Evolutionary conservation across 2,888 invertebrate species (phyloP), one percentile per base, ranked within the genome.

Genomic region (Dynastes grantii): DNA sequence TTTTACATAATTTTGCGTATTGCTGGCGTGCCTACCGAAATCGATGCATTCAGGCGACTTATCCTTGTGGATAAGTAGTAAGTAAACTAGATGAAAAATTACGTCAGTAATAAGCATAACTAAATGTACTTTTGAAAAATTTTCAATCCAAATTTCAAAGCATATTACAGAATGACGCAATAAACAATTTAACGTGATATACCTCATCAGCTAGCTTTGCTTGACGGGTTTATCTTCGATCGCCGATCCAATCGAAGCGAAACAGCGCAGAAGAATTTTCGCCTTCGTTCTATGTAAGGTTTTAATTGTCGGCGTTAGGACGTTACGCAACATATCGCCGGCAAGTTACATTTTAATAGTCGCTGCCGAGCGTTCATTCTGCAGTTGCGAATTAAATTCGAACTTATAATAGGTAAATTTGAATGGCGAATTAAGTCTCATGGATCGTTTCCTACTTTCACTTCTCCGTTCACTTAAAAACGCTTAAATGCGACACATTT

Each of bases 401-500:
- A 70, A 77, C 53, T 37, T 61, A 45, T 68, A 77, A 77, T 55
- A 63, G 77, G 40, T 77, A 77, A 77, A 63, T 77, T 77, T 70
- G 70, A 77, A 77, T 77, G 77, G 77, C 61, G 77, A 80, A 76
- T 78, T 80, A 70, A 70, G 49, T 78, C 76, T 73, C 78, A 76
- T 63, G 55, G 77, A 67, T 75, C 67, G 63, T 76, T 78, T 78
- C 75, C 77, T 78, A 77, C 80, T 80, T 80, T 80, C 80, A 80
- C 80, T 80, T 80, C 53, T 73, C 65, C 77, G 63, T 76, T 70
- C 75, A 71, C 71, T 71, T 32, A 16, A 55, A 45, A 49, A 16
- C 37, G 58, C 16, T 49, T 32, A 71, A 16, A 22, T 49, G 16
- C 29, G 22, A 5, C 22, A 71, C 29, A 9, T 45, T 67, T 67